Conservation (phyloP, 2,888 invertebrate species). For the Drosophila quinaria region DNA sequence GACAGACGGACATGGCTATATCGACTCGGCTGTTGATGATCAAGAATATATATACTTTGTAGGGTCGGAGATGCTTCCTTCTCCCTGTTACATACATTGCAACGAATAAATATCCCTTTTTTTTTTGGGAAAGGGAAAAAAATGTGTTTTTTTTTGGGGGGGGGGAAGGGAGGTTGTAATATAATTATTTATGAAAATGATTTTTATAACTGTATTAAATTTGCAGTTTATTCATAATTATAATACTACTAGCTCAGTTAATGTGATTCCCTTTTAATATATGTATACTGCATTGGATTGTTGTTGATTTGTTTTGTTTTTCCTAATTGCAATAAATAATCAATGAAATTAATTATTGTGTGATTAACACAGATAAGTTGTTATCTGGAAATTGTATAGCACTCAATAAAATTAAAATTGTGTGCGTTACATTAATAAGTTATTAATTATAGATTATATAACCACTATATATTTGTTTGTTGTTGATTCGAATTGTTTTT, state of each 20-base stretch:
- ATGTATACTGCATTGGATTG: neutral
- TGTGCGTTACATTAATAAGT: neutral
- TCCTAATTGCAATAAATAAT: neutral
- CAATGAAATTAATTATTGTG: constrained; percentile 2
- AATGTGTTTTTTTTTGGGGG: no score
- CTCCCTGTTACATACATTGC: no score
- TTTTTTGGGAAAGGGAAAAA: no score
- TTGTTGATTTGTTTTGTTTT: neutral
- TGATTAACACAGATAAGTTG: neutral
- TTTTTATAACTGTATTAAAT: neutral
- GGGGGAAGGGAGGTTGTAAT: no score
- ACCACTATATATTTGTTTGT: neutral
- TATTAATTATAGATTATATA: neutral
- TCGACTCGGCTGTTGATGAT: no score
- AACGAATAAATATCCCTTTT: no score
- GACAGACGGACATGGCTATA: no score
- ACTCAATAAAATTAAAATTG: neutral
- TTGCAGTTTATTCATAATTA: neutral
- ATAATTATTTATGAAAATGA: no score
- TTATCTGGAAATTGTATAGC: neutral
- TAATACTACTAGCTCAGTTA: neutral
- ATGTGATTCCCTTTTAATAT: neutral
- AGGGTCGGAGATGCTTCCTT: no score
- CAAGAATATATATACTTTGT: no score
- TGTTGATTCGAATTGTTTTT: constrained; percentile 1